Percentiles rank a stretch among this genome's conserved stretches.
These are phyloP conservation scores for Phataginus tricuspis DNA, from an alignment of 2,797 vertebrate species.

Conservation along the genomic window DNA sequence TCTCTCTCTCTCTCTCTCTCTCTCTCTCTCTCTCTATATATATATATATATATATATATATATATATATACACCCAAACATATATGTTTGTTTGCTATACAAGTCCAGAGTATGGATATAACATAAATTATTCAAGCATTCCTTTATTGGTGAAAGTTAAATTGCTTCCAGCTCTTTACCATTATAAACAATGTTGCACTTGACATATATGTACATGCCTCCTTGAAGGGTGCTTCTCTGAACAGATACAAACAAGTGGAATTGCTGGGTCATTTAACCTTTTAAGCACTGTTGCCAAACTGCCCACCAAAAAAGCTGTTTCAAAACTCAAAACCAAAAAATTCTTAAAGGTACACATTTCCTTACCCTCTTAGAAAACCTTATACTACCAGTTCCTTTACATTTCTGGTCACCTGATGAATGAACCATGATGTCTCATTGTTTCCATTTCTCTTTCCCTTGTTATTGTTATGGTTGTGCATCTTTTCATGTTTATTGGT, in stretches of 20 bases:
- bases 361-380: background rate
- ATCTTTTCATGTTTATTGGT: background rate
- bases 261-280: background rate
- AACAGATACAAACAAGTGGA: background rate
- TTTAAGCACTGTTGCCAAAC: background rate
- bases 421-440: background rate
- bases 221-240: background rate
- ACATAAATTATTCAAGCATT: conserved; percentile 1
- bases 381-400: background rate
- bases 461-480: background rate
- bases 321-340: background rate
- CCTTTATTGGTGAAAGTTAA: background rate
- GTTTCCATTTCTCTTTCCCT: background rate
- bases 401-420: background rate
- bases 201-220: background rate
- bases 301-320: background rate
- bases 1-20: too few relatives aligned
- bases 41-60: background rate
- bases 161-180: background rate
- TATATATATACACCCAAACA: background rate
- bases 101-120: background rate
- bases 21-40: too few relatives aligned
- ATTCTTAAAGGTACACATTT: background rate
- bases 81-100: background rate
- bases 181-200: background rate